phyloP scores from a whole-genome alignment of 2,888 invertebrate species.

The Cataglyphis rosenhaueri region DNA sequence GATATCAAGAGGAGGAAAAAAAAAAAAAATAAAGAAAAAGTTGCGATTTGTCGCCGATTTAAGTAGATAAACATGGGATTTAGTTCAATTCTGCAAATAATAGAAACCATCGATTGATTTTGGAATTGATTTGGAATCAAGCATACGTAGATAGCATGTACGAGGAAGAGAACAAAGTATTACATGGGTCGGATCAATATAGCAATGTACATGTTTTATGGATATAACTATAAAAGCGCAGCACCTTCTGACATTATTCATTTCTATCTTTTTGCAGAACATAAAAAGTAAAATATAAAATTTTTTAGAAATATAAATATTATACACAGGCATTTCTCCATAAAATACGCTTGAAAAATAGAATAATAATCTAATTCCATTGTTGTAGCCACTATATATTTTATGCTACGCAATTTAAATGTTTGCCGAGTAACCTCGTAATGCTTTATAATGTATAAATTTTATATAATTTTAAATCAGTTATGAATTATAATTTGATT shows the following conservation, averaged over 20 bases:
- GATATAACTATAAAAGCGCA: conserved; percentile 31
- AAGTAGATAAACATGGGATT: conserved; percentile 18
- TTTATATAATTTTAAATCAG: neutral
- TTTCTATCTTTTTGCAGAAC: neutral
- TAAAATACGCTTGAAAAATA: conserved; percentile 4
- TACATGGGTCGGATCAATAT: conserved; percentile 31
- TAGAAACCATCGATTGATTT: conserved; percentile 12
- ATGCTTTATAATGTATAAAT: neutral
- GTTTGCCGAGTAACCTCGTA: neutral
- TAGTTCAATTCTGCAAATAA: conserved; percentile 22
- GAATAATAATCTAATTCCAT: neutral
- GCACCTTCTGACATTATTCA: conserved; percentile 16
- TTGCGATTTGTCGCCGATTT: conserved; percentile 27
- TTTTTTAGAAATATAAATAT: conserved; percentile 12
- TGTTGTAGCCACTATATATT: neutral
- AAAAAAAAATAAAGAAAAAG: conserved; percentile 32
- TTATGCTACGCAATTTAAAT: neutral
- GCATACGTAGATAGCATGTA: neutral
- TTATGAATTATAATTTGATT: neutral
- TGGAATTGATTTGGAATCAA: conserved; percentile 2
- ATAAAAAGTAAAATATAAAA: neutral
- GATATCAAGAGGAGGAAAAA: neutral
- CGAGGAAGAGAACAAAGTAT: conserved; percentile 11
- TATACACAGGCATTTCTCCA: neutral
- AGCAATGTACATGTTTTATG: conserved; percentile 41